Evolutionary conservation across 1,140 invertebrate species (phyloP), one percentile per base, ranked within the genome.

Genomic region (Babylonia areolata): DNA sequence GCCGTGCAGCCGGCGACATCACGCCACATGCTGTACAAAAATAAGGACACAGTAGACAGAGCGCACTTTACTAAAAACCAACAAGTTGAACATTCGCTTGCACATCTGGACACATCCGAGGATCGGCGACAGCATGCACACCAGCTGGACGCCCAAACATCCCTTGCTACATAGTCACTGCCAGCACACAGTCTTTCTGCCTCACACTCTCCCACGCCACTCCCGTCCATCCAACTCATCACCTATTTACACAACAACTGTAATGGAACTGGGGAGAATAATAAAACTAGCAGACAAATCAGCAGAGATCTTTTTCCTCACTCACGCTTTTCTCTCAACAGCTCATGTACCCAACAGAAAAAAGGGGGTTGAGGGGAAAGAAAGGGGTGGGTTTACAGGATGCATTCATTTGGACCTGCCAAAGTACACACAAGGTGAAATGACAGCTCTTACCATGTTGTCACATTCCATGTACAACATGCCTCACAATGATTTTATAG

Each of bases 11-110:
- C 54, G 71, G 78, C 51, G 78, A 80, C 58, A 79, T 33, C 31
- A 80, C 58, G 77, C 54, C 85, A 80, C 85, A 85, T 80, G 78
- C 85, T 85, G 85, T 85, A 85, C 75, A 85, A 79, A 85, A 85
- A 80, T 85, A 85, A 71, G 75, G 75, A 79, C 85, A 85, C 85
- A 85, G 58, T 64, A 58, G 51, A 71, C 77, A 85, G 85, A 85
- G 75, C 51, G 85, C 77, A 80, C 85, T 71, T 31, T 78, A 64
- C 84, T 79, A 64, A 78, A 58, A 54, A 54, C 77, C 77, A 85
- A 85, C 73, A 77, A 80, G 73, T 85, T 78, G 42, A 77, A 58
- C 73, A 85, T 46, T 79, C 39, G 84, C 77, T 85, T 78, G 84
- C 77, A 78, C 77, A 80, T 78, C 58, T 58, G 35, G 77, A 78